Percentiles rank a stretch among this genome's conserved stretches.
phyloP scores from a whole-genome alignment of 2,888 invertebrate genomes.

The Congeria kusceri region DNA sequence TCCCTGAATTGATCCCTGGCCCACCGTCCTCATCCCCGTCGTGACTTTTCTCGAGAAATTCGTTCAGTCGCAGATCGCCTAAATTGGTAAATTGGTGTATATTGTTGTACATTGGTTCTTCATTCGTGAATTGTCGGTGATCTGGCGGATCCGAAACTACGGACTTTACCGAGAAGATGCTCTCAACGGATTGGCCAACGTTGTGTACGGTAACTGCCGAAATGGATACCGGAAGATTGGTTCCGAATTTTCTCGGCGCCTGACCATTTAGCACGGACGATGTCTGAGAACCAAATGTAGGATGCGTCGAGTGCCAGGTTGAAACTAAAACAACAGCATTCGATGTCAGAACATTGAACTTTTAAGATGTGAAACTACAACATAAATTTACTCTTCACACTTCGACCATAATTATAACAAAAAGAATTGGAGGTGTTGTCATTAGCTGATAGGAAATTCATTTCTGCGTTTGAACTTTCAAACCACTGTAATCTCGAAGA shows the following conservation, averaged over 20 bases:
- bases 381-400: no score
- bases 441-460: no score
- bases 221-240: constrained; percentile 42
- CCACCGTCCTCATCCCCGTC: constrained; percentile 2
- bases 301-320: constrained; percentile 45
- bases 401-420: no score
- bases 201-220: constrained; percentile 45
- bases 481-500: no score
- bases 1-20: constrained; percentile 13
- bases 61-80: constrained; percentile 26
- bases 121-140: constrained; percentile 17
- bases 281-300: constrained; percentile 23
- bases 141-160: constrained; percentile 8
- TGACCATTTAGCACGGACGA: constrained; percentile 21
- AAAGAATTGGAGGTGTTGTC: no score
- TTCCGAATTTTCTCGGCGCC: constrained; percentile 16
- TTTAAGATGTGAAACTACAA: no score
- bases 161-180: constrained; percentile 13
- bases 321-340: constrained; percentile 54
- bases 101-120: no score
- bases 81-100: constrained; percentile 23
- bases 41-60: constrained; percentile 27
- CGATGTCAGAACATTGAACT: no score
- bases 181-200: constrained; percentile 27
- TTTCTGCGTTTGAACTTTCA: no score